phyloP scores from a whole-genome alignment of 2,113 vertebrate species.

The Theristicus caerulescens region DNA sequence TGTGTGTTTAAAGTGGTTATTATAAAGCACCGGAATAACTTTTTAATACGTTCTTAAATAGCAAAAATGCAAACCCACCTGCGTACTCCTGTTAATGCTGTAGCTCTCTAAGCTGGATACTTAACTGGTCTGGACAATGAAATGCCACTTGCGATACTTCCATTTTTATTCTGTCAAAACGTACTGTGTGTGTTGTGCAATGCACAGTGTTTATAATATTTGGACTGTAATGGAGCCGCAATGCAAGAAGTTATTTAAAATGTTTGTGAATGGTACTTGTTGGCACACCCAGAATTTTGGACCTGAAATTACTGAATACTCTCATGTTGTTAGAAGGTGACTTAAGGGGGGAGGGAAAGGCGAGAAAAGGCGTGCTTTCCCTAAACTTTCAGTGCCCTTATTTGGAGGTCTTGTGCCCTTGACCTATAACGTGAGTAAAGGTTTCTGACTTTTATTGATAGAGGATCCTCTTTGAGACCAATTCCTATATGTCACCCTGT shows the following conservation, averaged over 20 bases:
- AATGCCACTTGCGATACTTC: neutral
- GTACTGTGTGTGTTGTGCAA: neutral
- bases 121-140: neutral
- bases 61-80: neutral
- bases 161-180: neutral
- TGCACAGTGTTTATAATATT: neutral
- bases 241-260: neutral
- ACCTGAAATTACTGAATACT: neutral
- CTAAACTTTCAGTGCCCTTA: neutral
- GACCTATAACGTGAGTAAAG: neutral
- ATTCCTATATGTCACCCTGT: neutral
- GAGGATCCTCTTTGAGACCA: neutral
- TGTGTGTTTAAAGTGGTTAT: neutral
- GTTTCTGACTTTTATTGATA: slow-evolving; percentile 9
- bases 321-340: neutral
- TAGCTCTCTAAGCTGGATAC: neutral
- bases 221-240: neutral
- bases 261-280: neutral
- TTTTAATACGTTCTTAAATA: neutral
- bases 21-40: neutral
- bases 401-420: slow-evolving; percentile 15
- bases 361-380: neutral
- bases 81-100: neutral
- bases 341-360: neutral
- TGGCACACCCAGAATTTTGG: neutral